A percentile compares a stretch with the other conserved stretches of the same genome.
Conservation (phyloP, 2,888 invertebrate genomes). For the Microctonus aethiopoides region DNA sequence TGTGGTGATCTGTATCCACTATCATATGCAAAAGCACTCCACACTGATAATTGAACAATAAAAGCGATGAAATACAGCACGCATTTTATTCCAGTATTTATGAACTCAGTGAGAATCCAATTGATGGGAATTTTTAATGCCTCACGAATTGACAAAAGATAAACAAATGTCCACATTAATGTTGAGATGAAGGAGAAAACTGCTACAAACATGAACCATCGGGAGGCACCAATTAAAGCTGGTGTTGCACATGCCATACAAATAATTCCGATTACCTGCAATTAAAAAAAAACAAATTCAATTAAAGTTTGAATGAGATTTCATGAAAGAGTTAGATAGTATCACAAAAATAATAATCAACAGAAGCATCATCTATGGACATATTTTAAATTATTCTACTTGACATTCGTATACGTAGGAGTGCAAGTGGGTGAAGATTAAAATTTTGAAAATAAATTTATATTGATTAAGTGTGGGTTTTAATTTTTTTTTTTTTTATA, state of each 20-base stretch:
- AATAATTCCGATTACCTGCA: constrained; percentile 84
- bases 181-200: constrained; percentile 86
- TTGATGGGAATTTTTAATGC: constrained; percentile 80
- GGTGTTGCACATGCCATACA: constrained; percentile 87
- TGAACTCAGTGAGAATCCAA: constrained; percentile 85
- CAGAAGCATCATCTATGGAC: background rate
- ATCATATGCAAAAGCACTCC: constrained; percentile 64
- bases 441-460: constrained; percentile 18
- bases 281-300: constrained; percentile 55
- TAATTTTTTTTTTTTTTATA: background rate
- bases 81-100: constrained; percentile 78
- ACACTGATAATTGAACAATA: constrained; percentile 79
- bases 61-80: constrained; percentile 83
- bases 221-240: constrained; percentile 72
- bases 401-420: background rate
- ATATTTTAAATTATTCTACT: background rate
- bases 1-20: constrained; percentile 66
- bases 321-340: too few species aligned
- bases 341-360: background rate
- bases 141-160: constrained; percentile 83
- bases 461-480: constrained; percentile 20
- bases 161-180: constrained; percentile 83
- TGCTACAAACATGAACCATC: constrained; percentile 88
- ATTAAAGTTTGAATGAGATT: too few species aligned
- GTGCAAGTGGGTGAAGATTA: background rate